Evolutionary conservation across 2,113 vertebrate genomes (phyloP).

Genomic region (Scytalopus superciliaris): DNA sequence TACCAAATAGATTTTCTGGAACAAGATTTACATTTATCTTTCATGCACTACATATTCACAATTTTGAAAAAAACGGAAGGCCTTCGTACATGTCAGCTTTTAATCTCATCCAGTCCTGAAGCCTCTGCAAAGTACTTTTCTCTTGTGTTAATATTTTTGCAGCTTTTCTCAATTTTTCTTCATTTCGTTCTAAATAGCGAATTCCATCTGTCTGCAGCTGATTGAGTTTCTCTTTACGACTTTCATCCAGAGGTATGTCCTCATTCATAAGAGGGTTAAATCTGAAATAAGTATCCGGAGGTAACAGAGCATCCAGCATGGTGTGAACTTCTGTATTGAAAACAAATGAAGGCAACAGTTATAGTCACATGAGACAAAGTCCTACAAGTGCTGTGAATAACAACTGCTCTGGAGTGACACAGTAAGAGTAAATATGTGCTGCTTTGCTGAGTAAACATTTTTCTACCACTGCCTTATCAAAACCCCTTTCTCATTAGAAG

Average conservation of each 20-base stretch:
- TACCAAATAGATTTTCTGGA: constrained; percentile 3
- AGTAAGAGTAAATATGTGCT: not conserved
- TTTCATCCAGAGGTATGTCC: constrained; percentile 91
- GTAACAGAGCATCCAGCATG: constrained; percentile 90
- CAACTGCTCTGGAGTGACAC: not conserved
- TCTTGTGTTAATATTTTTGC: constrained; percentile 83
- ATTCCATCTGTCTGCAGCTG: constrained; percentile 84
- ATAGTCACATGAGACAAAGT: not conserved
- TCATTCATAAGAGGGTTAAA: constrained; percentile 94
- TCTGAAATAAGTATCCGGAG: constrained; percentile 90
- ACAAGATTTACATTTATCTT: constrained; percentile 18
- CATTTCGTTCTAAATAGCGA: constrained; percentile 90
- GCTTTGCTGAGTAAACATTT: not conserved
- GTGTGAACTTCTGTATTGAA: constrained; percentile 88
- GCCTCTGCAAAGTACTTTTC: constrained; percentile 82
- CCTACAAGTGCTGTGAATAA: not conserved
- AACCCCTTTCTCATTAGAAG: not conserved
- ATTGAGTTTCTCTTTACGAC: constrained; percentile 88
- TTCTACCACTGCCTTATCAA: not conserved
- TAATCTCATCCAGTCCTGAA: constrained; percentile 85
- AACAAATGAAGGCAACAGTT: constrained; percentile 10
- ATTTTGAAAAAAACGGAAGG: constrained; percentile 80
- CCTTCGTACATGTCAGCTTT: constrained; percentile 87
- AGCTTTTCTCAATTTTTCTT: constrained; percentile 88
- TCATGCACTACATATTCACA: constrained; percentile 66